These are phyloP conservation scores for Phengaris alcon DNA, from an alignment of 2,888 invertebrate genomes.

Conservation along the genomic window DNA sequence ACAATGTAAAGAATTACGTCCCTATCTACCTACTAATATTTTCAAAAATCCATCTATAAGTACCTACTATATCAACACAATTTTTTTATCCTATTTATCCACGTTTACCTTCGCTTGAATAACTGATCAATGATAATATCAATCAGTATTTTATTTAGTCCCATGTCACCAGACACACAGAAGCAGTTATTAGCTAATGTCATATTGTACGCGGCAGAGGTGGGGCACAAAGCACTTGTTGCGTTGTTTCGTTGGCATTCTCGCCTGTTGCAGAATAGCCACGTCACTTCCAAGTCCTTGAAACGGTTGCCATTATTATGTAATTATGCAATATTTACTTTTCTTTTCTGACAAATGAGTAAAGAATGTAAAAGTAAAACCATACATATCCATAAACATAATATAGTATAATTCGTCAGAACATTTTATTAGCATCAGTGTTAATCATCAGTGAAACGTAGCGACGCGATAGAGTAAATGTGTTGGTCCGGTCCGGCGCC, in stretches of 20 bases:
- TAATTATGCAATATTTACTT: conserved; percentile 29
- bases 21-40: not conserved
- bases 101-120: not conserved
- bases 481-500: conserved; percentile 66
- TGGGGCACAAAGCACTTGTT: conserved; percentile 62
- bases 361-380: conserved; percentile 4
- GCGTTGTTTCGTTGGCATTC: conserved; percentile 72
- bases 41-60: not conserved
- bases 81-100: not conserved
- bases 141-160: conserved; percentile 30
- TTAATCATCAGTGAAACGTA: conserved; percentile 56
- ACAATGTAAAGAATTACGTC: not conserved
- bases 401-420: conserved; percentile 33
- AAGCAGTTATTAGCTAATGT: conserved; percentile 56
- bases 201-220: conserved; percentile 58
- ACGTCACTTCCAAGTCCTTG: conserved; percentile 63
- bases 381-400: conserved; percentile 23
- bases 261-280: conserved; percentile 62
- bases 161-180: conserved; percentile 24
- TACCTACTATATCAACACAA: not conserved
- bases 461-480: conserved; percentile 61
- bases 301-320: conserved; percentile 51
- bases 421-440: conserved; percentile 38
- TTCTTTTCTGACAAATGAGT: conserved; percentile 6
- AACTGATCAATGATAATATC: not conserved